Base-by-base conservation (phyloP, 2,888 invertebrate species). In the Emmelina monodactyla region DNA sequence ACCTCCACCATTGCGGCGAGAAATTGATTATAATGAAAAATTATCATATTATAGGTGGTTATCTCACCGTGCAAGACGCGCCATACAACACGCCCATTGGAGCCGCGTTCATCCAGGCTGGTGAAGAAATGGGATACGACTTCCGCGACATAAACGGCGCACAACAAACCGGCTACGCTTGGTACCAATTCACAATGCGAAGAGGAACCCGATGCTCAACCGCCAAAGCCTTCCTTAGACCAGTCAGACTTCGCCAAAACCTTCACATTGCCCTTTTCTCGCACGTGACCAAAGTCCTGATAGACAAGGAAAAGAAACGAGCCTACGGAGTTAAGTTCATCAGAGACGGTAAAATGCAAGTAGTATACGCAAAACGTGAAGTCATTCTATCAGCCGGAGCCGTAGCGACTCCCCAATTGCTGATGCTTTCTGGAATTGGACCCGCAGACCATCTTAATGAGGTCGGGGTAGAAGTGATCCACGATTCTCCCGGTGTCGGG, bases 71-170 rank as follows among this genome's bases (percentile, higher is more conserved):
- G 1, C 89, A 91, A 70, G 90, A 91, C 50, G 69, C 86, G 0
- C 90, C 91, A 0, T 91, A 87, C 73, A 85, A 88, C 55, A 93
- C 93, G 0, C 94, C 94, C 0, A 66, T 94, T 22, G 93, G 92
- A 0, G 84, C 88, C 0, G 92, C 93, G 0, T 91, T 94, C 50
- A 67, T 94, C 1, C 90, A 94, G 76, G 94, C 93, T 0, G 94
- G 90, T n/a, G 88, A 92, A 60, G 94, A 94, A 65, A 90, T 93
- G 89, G 94, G 94, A 14, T 94, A 94, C 67, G 91, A 92, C 37
- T 85, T 92, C 36, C 62, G 88, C 1, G 95, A 95, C 64, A 83
- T 92, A 1, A 95, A 95, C 57, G 94, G 93, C 0, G 89, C 83
- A 1, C 85, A 90, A 50, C 94, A 94, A 62, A 92, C 94, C 0